Percentiles rank a stretch among this genome's conserved stretches.
Evolutionary conservation across 2,113 vertebrate genomes (phyloP).

Genomic region (Clarias batrachus): DNA sequence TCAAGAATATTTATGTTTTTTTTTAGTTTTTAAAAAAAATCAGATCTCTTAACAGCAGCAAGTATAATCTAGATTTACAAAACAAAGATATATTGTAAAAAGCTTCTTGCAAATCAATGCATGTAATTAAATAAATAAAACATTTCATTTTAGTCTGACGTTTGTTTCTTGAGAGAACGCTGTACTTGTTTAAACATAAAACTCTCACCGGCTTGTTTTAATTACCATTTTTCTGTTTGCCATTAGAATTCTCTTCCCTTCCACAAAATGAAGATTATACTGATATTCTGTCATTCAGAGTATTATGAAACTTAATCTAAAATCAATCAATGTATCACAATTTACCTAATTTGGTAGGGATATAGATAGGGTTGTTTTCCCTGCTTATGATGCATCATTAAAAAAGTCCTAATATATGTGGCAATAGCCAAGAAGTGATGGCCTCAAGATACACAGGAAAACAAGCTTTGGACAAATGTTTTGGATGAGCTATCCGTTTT

Average conservation of each 20-base stretch:
- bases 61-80: background rate
- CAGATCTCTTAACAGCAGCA: background rate
- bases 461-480: background rate
- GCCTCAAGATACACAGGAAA: background rate
- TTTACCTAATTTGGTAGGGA: background rate
- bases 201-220: slow-evolving; percentile 30
- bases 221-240: slow-evolving; percentile 29
- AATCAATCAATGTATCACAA: background rate
- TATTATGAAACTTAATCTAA: background rate
- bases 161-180: slow-evolving; percentile 6
- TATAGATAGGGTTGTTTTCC: background rate
- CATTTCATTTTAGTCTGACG: background rate
- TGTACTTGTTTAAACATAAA: slow-evolving; percentile 1
- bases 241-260: slow-evolving; percentile 7
- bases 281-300: background rate
- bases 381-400: background rate
- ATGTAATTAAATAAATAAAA: background rate
- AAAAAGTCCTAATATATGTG: background rate
- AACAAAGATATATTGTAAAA: background rate
- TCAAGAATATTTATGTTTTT: background rate
- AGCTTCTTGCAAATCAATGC: background rate
- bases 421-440: background rate
- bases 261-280: background rate
- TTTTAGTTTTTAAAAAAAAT: too few relatives aligned
- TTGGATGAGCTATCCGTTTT: too few relatives aligned